Conservation (phyloP, 1,140 invertebrate species). For the Amphibalanus amphitrite region DNA sequence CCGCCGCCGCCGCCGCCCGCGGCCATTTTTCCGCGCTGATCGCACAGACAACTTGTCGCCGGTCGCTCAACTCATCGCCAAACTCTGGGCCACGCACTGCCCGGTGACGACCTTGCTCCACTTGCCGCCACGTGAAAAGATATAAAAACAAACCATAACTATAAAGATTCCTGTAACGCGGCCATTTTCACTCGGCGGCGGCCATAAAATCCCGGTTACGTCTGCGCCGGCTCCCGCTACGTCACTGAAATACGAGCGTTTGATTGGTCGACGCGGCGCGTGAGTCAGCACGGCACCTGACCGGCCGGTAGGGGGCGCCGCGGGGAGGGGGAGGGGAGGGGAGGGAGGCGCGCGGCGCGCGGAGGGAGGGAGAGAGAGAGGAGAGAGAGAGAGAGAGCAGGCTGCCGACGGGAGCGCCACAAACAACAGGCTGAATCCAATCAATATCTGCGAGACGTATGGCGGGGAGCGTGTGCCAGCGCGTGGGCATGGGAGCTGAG, state of each 20-base stretch:
- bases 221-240: not conserved
- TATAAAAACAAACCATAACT: not conserved
- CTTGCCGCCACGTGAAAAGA: not conserved
- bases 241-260: slow-evolving; percentile 1
- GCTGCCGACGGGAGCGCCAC: too few species aligned
- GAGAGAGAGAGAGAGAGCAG: too few species aligned
- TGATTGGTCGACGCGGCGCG: not conserved
- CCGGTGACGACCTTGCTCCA: not conserved
- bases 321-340: not conserved
- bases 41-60: not conserved
- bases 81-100: not conserved
- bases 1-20: too few species aligned
- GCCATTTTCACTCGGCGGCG: slow-evolving; percentile 1
- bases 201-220: not conserved
- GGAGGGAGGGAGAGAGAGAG: not conserved
- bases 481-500: too few species aligned
- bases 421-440: not conserved
- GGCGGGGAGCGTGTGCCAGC: not conserved
- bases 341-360: not conserved
- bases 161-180: not conserved
- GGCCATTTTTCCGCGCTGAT: not conserved
- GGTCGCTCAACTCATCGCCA: not conserved
- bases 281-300: not conserved
- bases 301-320: too few species aligned
- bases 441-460: not conserved